Base-by-base conservation (phyloP, 2,113 vertebrate genomes). In the Tachysurus fulvidraco region DNA sequence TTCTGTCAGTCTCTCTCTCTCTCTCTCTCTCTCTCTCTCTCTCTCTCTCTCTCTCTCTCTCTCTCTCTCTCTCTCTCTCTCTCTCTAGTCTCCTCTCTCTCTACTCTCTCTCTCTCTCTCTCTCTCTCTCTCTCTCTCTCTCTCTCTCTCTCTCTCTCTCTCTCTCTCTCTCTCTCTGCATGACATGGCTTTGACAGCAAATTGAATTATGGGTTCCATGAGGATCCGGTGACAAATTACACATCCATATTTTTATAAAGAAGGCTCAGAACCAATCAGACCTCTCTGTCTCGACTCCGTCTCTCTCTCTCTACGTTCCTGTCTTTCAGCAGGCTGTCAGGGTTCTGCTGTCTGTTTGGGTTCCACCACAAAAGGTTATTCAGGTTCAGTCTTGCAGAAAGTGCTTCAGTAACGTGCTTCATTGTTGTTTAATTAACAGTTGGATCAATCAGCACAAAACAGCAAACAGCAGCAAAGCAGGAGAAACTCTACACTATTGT, bases 151-250 rank as follows among this genome's bases (percentile, higher is more conserved):
- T 71, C 9, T 1, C 19, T 4, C 69, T 21, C 69, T 41, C 69
- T 10, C 36, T 11, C 19, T 23, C 36, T 23, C 41, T 11, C 69
- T 44, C 69, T 44, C 17, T 46, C 80, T 89, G 83, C 89, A 88
- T 83, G 81, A 77, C 25, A 81, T 91, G 81, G 30, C 85, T 91
- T 91, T 93, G 88, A 91, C 92, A 88, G 88, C 88, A 88, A 91
- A 93, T 92, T 92, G 86, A 88, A 92, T 91, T 92, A 92, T 80
- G 60, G 76, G 88, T 28, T 69, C 85, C 89, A 64, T 59, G 87
- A 60, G 78, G 85, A 91, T 89, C 88, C 55, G 82, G 85, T 90
- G 54, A 91, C 55, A 91, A 89, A 91, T 85, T 89, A 54, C 76
- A 90, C 92, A 90, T 93, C 87, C 88, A 89, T 91, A 90, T 91